Evolutionary conservation across 2,888 invertebrate species (phyloP).

Genomic region (Clusia tigrina): DNA sequence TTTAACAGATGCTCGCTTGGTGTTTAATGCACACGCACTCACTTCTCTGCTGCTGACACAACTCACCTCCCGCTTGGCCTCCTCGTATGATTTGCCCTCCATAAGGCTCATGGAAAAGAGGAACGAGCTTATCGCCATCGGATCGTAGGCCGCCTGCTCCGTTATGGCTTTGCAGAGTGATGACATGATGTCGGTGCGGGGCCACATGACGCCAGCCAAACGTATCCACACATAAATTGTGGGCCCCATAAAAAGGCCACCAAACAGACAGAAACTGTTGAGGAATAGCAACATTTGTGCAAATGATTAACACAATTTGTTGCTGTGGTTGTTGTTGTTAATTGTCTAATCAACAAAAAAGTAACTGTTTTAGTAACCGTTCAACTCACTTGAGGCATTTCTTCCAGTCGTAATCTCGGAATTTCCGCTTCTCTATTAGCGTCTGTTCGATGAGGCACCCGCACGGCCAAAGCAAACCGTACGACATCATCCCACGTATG

Average conservation of each 20-base stretch:
- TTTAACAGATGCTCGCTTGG: neutral
- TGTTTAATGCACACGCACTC: neutral
- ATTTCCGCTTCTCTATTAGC: slow-evolving; percentile 65
- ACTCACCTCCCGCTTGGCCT: slow-evolving; percentile 67
- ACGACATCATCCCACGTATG: slow-evolving; percentile 69
- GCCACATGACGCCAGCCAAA: slow-evolving; percentile 68
- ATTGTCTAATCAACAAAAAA: neutral
- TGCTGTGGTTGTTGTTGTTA: neutral
- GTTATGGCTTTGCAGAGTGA: slow-evolving; percentile 64
- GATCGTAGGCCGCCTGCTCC: slow-evolving; percentile 71
- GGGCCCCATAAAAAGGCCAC: slow-evolving; percentile 73
- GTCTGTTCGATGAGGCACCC: slow-evolving; percentile 70
- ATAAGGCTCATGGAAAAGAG: slow-evolving; percentile 70
- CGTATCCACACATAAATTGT: slow-evolving; percentile 75
- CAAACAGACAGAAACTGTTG: slow-evolving; percentile 71
- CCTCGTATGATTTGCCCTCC: slow-evolving; percentile 66
- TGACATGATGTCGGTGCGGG: slow-evolving; percentile 60
- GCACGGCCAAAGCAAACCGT: slow-evolving; percentile 69
- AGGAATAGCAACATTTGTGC: slow-evolving; percentile 4
- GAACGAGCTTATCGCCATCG: slow-evolving; percentile 69
- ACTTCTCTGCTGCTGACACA: too few species aligned
- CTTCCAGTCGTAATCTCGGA: slow-evolving; percentile 67
- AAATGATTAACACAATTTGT: slow-evolving; percentile 15
- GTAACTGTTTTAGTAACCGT: slow-evolving; percentile 10
- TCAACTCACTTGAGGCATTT: slow-evolving; percentile 66